These are phyloP conservation scores for Lathronympha strigana DNA, from an alignment of 2,888 invertebrate species.

Conservation along the genomic window DNA sequence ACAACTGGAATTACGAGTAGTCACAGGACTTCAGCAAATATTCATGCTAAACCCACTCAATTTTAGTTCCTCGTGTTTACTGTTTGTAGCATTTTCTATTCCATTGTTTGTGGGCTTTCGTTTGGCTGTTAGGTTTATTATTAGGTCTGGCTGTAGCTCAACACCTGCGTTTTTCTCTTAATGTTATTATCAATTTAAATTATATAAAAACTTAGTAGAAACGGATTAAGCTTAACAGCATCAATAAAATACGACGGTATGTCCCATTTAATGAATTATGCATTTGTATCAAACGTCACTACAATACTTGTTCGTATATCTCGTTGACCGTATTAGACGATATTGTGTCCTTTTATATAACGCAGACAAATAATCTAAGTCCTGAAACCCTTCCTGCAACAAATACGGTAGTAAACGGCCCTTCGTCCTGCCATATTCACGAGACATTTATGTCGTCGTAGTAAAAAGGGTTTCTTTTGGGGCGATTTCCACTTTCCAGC, in stretches of 20 bases:
- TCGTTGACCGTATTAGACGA: not conserved
- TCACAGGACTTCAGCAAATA: no score
- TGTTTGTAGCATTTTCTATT: no score
- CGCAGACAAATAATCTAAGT: constrained; percentile 14
- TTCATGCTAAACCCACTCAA: no score
- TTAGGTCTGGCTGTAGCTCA: no score
- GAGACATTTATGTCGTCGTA: not conserved
- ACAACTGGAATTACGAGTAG: no score
- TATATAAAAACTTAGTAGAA: not conserved
- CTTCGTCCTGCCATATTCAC: constrained; percentile 7
- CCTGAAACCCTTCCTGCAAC: constrained; percentile 14
- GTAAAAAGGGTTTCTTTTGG: not conserved
- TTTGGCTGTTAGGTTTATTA: no score
- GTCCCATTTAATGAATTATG: not conserved
- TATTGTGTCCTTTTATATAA: constrained; percentile 5
- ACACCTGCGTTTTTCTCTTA: no score
- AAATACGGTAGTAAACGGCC: constrained; percentile 18
- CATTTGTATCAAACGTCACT: not conserved
- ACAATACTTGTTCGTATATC: constrained; percentile 1
- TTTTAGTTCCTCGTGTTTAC: no score
- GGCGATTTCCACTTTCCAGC: no score
- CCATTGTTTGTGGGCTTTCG: no score
- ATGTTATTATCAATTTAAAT: no score
- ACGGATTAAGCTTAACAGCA: no score
- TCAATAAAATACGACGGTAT: not conserved